phyloP scores from a whole-genome alignment of 2,113 vertebrate species.

The Hemichromis elongatus region DNA sequence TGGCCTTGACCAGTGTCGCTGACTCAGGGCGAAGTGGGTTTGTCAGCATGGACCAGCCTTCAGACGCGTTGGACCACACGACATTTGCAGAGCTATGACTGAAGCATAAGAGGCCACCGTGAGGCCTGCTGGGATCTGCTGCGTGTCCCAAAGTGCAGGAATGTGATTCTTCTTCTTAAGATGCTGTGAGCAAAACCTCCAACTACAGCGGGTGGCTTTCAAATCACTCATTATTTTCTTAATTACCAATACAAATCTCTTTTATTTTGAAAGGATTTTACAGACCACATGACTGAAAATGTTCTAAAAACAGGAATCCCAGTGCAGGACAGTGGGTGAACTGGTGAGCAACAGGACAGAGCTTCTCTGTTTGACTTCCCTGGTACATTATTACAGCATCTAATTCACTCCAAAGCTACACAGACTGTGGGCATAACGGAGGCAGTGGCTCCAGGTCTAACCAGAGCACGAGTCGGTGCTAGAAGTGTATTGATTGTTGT shows the following conservation, averaged over 20 bases:
- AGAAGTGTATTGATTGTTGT: not conserved
- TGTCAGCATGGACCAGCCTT: not conserved
- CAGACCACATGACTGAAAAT: not conserved
- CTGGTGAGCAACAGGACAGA: not conserved
- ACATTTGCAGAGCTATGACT: not conserved
- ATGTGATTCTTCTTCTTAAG: not conserved
- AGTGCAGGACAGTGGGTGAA: no score
- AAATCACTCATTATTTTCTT: not conserved
- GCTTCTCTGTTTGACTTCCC: not conserved
- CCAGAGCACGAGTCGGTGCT: not conserved
- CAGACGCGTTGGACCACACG: not conserved
- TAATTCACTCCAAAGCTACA: not conserved
- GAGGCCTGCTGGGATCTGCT: not conserved
- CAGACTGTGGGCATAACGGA: no score
- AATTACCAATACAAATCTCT: not conserved
- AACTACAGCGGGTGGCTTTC: accelerated
- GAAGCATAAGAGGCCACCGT: not conserved
- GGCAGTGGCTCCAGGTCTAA: no score
- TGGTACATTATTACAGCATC: accelerated
- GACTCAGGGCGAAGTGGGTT: not conserved
- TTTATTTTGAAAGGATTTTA: not conserved
- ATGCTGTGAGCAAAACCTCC: not conserved
- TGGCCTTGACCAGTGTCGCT: not conserved
- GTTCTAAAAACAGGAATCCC: not conserved
- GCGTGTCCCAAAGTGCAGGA: no score